Evolutionary conservation across 2,888 invertebrate genomes (phyloP).

Genomic region (Caenorhabditis uteleia): DNA sequence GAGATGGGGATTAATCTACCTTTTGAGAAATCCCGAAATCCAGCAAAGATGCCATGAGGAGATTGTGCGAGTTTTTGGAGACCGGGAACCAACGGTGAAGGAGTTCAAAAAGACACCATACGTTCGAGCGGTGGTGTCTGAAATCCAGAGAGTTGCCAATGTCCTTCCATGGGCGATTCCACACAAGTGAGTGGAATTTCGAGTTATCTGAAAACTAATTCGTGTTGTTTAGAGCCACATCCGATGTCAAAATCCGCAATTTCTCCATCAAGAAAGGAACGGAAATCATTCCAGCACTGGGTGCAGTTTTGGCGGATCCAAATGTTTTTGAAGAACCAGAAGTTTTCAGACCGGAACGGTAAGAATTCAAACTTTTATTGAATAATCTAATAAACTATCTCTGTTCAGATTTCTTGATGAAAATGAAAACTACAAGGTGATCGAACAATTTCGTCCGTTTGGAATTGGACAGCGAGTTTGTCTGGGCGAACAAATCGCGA

Average conservation of each 20-base stretch:
- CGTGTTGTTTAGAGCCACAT: constrained; percentile 13
- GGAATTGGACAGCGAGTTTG: constrained; percentile 45
- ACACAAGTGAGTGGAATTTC: constrained; percentile 40
- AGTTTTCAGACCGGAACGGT: constrained; percentile 52
- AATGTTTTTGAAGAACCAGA: constrained; percentile 51
- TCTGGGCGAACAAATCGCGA: constrained; percentile 57
- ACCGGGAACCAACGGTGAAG: constrained; percentile 24
- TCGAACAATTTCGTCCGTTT: constrained; percentile 44
- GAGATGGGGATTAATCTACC: constrained; percentile 64
- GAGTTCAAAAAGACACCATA: constrained; percentile 43
- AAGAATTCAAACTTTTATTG: too few species aligned
- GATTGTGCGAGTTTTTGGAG: constrained; percentile 36
- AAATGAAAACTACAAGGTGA: constrained; percentile 21
- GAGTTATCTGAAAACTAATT: neutral
- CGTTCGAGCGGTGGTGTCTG: constrained; percentile 60
- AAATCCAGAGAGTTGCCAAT: constrained; percentile 63
- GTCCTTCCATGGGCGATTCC: constrained; percentile 68
- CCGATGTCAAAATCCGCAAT: constrained; percentile 29
- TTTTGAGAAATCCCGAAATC: constrained; percentile 59
- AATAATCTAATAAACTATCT: neutral
- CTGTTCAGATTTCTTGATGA: constrained; percentile 24
- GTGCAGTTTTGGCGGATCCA: constrained; percentile 49
- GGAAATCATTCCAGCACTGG: constrained; percentile 55
- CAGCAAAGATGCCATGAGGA: constrained; percentile 49
- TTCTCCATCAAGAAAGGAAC: constrained; percentile 44